Base-by-base conservation (phyloP, 2,888 invertebrate species). In the Chrysolina haemoptera region DNA sequence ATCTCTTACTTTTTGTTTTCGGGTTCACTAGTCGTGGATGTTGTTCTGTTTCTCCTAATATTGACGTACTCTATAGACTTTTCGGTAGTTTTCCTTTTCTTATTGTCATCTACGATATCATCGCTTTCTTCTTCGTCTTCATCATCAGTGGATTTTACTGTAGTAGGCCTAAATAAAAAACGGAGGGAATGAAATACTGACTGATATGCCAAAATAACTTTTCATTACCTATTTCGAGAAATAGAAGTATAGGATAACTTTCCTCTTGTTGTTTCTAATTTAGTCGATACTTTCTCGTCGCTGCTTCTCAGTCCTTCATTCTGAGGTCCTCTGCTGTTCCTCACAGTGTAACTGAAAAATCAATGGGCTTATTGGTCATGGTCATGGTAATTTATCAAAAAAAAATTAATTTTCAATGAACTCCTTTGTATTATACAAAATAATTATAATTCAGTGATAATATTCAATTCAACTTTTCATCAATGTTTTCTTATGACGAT, bases 291-390 rank as follows among this genome's bases (percentile, higher is more conserved):
- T 70, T 86, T 86, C 68, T 89, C 88, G 4, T 78, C 78, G 1
- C 86, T 74, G 50, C 68, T 74, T n/a, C 75, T 74, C 2, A 91
- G 79, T 5, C 91, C 91, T 77, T 89, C 89, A 83, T 90, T 91
- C 83, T 92, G 92, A 0, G 91, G 90, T 16, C 91, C 90, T 71
- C 90, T 88, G 0, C 91, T 90, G 77, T 93, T 92, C 62, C 93
- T 89, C 35, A 93, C 90, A 0, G 91, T 90, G 81, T 80, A 80
- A n/a, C 81, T 83, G 64, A 22, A 72, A 80, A 55, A 73, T 35
- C 8, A 35, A 6, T 35, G 35, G 8, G 35, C 0, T 35, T 27
- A n/a, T n/a, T n/a, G n/a, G n/a, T n/a, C n/a, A n/a, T n/a, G n/a
- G n/a, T n/a, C n/a, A n/a, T n/a, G n/a, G n/a, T n/a, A n/a, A n/a